phyloP scores from a whole-genome alignment of 2,113 vertebrate genomes.

The Lycocorax pyrrhopterus region DNA sequence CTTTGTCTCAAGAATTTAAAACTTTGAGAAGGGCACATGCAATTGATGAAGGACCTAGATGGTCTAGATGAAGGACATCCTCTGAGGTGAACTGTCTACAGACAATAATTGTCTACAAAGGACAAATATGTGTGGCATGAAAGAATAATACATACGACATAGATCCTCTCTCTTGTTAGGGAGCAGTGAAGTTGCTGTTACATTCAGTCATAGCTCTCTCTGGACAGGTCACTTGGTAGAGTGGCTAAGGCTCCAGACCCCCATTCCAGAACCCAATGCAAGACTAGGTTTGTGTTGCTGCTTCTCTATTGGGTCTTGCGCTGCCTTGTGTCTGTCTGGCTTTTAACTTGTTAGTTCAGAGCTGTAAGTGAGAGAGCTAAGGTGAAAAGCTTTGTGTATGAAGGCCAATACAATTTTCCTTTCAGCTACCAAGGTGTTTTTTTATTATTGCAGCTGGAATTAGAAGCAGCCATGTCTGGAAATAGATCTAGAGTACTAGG shows the following conservation, averaged over 20 bases:
- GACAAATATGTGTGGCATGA: not conserved
- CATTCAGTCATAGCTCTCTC: not conserved
- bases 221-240: not conserved
- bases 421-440: not conserved
- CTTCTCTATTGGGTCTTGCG: not conserved
- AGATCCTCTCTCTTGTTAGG: not conserved
- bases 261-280: not conserved
- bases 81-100: not conserved
- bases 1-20: not conserved
- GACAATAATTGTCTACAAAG: not conserved
- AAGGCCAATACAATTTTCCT: not conserved
- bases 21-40: not conserved
- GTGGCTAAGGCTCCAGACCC: not conserved
- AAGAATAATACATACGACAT: not conserved
- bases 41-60: not conserved
- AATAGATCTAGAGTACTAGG: not conserved
- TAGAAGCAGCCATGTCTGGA: not conserved
- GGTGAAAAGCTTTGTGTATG: not conserved
- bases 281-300: not conserved
- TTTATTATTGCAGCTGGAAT: not conserved
- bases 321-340: not conserved
- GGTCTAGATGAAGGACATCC: not conserved
- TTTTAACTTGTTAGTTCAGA: not conserved
- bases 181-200: not conserved
- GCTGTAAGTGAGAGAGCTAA: not conserved